A percentile compares a stretch with the other conserved stretches of the same genome.
Evolutionary conservation across 2,113 vertebrate genomes (phyloP).

Genomic region (Paraplagusia blochii): DNA sequence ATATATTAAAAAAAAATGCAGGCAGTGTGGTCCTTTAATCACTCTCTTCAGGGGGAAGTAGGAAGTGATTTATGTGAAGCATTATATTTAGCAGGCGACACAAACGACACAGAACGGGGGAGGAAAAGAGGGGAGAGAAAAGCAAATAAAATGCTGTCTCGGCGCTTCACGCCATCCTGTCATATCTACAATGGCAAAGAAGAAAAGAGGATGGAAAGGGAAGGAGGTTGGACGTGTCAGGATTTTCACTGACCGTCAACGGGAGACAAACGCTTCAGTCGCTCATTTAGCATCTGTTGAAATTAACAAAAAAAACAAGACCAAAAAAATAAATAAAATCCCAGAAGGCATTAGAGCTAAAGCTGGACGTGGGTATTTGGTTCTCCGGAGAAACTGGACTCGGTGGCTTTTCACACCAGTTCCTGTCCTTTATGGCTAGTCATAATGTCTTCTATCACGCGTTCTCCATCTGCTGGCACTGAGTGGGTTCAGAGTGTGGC

Average conservation of each 20-base stretch:
- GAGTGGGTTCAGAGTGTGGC: too few species aligned
- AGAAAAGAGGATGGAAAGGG: not conserved
- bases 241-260: slow-evolving; percentile 26
- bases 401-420: too few species aligned
- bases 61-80: not conserved
- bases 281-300: too few species aligned
- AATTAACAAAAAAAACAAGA: too few species aligned
- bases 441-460: too few species aligned
- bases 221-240: not conserved
- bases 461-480: too few species aligned
- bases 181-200: not conserved
- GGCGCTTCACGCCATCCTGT: slow-evolving; percentile 14
- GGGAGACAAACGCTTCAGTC: slow-evolving; percentile 2
- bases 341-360: too few species aligned
- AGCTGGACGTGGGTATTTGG: too few species aligned
- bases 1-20: not conserved
- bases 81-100: slow-evolving; percentile 13
- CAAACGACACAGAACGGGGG: slow-evolving; percentile 1
- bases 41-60: not conserved
- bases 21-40: slow-evolving; percentile 2
- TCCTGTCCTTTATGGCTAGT: too few species aligned
- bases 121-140: not conserved
- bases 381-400: too few species aligned
- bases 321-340: too few species aligned
- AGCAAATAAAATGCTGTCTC: slow-evolving; percentile 15